Percentiles rank a stretch among this genome's conserved stretches.
Evolutionary conservation across 2,113 vertebrate species (phyloP).

Genomic region (Bolborhynchus lineola): DNA sequence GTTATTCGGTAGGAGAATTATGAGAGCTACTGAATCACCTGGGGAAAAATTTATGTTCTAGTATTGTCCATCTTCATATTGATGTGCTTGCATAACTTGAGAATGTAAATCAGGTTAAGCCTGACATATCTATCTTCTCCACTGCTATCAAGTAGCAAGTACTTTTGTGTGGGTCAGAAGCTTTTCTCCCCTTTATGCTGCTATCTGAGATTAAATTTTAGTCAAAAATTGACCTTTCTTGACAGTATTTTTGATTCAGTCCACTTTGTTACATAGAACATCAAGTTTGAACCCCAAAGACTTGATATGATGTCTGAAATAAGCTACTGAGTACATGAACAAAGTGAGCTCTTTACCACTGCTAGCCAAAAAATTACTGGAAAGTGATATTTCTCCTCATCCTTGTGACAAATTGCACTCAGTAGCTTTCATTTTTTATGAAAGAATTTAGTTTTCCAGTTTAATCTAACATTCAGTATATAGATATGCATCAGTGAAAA

Average conservation of each 20-base stretch:
- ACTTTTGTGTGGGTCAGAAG: not conserved
- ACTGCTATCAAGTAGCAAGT: not conserved
- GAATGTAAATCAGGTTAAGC: not conserved
- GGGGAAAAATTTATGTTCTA: not conserved
- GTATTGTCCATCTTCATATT: not conserved
- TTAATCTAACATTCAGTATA: not conserved
- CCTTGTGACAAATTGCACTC: not conserved
- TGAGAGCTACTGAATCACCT: not conserved
- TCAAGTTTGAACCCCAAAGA: not conserved
- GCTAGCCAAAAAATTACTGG: not conserved
- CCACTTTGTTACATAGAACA: not conserved
- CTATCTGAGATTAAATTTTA: not conserved
- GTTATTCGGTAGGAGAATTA: not conserved
- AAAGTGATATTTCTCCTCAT: not conserved
- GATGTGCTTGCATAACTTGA: not conserved
- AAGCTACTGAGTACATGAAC: not conserved
- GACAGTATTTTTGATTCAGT: not conserved
- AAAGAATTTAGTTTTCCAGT: not conserved
- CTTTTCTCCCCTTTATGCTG: not conserved
- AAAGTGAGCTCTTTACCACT: not conserved
- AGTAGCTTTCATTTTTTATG: not conserved
- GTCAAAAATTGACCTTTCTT: not conserved
- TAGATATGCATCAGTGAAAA: not conserved
- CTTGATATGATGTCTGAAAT: not conserved
- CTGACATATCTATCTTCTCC: not conserved